These are phyloP conservation scores for Corythoichthys haematopterus DNA, from an alignment of 2,113 vertebrate genomes.

Conservation along the genomic window DNA sequence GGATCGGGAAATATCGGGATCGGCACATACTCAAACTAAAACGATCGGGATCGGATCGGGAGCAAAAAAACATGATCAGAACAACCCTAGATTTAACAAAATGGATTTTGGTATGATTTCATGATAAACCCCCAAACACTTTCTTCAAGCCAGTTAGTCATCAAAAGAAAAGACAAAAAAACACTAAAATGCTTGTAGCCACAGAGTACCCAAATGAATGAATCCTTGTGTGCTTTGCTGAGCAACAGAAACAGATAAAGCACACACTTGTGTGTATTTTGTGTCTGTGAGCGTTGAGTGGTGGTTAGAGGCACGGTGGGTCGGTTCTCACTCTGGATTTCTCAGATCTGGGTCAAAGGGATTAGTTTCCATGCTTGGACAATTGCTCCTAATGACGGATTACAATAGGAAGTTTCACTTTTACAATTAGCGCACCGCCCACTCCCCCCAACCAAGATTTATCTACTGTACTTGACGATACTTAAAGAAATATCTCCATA, in stretches of 20 bases:
- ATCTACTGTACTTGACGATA: background rate
- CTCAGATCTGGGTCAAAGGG: slow-evolving; percentile 62
- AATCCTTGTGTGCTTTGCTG: slow-evolving; percentile 14
- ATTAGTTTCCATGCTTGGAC: slow-evolving; percentile 53
- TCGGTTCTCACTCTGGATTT: slow-evolving; percentile 14
- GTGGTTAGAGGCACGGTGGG: background rate
- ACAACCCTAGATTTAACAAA: background rate
- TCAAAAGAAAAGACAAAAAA: background rate
- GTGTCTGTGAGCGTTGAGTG: slow-evolving; percentile 22
- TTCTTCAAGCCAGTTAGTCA: background rate
- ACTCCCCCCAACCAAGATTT: background rate
- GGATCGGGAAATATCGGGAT: too few relatives aligned
- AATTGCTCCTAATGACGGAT: slow-evolving; percentile 54
- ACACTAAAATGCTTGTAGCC: slow-evolving; percentile 17
- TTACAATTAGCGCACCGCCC: slow-evolving; percentile 20
- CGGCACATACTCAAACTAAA: too few relatives aligned
- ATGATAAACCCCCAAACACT: background rate
- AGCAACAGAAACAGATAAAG: slow-evolving; percentile 5
- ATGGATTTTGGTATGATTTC: background rate
- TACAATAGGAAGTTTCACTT: slow-evolving; percentile 50
- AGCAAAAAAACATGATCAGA: too few relatives aligned
- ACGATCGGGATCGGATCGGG: too few relatives aligned
- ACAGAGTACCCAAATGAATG: slow-evolving; percentile 1
- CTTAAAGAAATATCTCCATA: background rate
- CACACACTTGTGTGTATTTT: slow-evolving; percentile 23